These are phyloP conservation scores for Epistrophe eligans DNA, from an alignment of 2,888 invertebrate species.

Conservation along the genomic window DNA sequence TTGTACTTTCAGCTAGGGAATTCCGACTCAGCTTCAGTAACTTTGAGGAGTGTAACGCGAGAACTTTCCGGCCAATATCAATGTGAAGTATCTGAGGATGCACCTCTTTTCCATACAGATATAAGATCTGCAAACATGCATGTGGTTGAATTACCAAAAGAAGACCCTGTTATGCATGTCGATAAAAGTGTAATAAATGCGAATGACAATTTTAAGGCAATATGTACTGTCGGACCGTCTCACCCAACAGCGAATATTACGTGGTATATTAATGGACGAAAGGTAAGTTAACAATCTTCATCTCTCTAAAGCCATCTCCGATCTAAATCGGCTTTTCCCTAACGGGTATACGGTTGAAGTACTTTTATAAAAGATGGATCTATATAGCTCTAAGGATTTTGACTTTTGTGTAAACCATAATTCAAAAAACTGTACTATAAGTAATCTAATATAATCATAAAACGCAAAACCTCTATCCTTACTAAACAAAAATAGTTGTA, in stretches of 20 bases:
- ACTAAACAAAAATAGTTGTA: too few relatives aligned
- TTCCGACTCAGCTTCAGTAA: conserved; percentile 85
- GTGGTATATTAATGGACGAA: conserved; percentile 85
- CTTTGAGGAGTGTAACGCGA: conserved; percentile 85
- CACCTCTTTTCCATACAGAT: conserved; percentile 86
- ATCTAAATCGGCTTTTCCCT: too few relatives aligned
- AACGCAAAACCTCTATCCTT: too few relatives aligned
- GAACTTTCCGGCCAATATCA: conserved; percentile 86
- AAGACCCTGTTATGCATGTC: conserved; percentile 85
- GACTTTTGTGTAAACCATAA: too few relatives aligned
- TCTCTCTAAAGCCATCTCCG: too few relatives aligned
- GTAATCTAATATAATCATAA: too few relatives aligned
- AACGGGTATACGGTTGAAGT: too few relatives aligned
- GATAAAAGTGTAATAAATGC: conserved; percentile 85
- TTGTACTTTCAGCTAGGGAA: conserved; percentile 83
- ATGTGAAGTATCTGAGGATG: conserved; percentile 86
- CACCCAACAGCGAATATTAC: conserved; percentile 86
- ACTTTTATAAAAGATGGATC: too few relatives aligned
- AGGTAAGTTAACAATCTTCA: conserved; percentile 85
- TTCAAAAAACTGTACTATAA: too few relatives aligned
- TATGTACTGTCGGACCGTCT: conserved; percentile 85
- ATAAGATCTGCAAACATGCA: conserved; percentile 85
- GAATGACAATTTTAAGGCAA: conserved; percentile 85
- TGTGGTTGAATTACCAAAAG: conserved; percentile 85
- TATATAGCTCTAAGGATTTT: too few relatives aligned